phyloP scores from a whole-genome alignment of 2,888 invertebrate species.

The Xylota sylvarum region DNA sequence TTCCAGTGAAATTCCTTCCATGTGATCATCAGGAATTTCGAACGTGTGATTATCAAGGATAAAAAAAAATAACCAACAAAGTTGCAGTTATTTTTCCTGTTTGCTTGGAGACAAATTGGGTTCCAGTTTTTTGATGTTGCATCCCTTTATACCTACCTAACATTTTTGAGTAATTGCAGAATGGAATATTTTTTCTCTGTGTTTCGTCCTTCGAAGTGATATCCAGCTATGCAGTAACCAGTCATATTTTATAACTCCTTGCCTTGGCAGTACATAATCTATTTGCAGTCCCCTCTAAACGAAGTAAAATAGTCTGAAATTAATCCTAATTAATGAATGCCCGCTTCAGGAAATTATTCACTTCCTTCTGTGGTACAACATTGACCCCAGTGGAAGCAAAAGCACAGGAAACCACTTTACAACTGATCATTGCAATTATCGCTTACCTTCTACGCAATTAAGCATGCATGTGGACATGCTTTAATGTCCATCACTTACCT shows the following conservation, averaged over 20 bases:
- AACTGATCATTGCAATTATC: neutral
- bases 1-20: slow-evolving; percentile 41
- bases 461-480: neutral
- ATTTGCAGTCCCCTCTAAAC: no score
- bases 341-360: neutral
- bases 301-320: neutral
- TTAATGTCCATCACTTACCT: neutral
- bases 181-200: neutral
- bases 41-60: slow-evolving; percentile 52
- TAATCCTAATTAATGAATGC: neutral
- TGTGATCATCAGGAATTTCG: slow-evolving; percentile 59
- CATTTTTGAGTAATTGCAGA: neutral
- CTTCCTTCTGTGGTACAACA: neutral
- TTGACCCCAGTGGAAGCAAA: neutral
- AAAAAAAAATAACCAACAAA: slow-evolving; percentile 4
- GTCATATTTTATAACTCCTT: no score
- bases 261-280: no score
- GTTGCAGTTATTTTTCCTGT: slow-evolving; percentile 58
- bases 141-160: neutral
- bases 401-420: neutral
- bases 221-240: neutral
- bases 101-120: slow-evolving; percentile 65
- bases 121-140: slow-evolving; percentile 26
- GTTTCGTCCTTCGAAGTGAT: neutral
- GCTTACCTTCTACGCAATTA: neutral